Evolutionary conservation across 2,888 invertebrate species (phyloP), one percentile per base, ranked within the genome.

Genomic region (Polymixis flavicincta): DNA sequence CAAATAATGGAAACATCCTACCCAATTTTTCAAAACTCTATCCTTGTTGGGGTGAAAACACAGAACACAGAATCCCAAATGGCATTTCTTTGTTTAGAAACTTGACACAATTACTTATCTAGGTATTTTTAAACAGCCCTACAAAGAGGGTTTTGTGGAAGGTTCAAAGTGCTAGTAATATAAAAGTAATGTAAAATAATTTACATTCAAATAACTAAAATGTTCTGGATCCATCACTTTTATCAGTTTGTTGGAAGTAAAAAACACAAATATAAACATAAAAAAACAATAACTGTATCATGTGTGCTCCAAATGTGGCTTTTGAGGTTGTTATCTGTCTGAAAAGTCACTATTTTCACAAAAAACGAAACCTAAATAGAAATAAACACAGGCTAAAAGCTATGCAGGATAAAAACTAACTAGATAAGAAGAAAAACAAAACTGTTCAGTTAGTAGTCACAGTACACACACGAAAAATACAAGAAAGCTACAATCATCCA

Each of bases 211-310:
- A 52, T 22, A 17, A 69, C 37, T 57, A 59, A 32, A 25, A 78
- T 60, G 1, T 25, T 37, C 32, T 37, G 22, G n/a, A 55, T n/a
- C 5, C 42, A 50, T 37, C 6, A 57, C 25, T 52, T 72, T 32
- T 54, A 74, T 48, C 25, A 48, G 37, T 67, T 74, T 63, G 37
- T 59, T 28, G 45, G 22, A 1, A 74, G 42, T 32, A 50, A 50
- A 37, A 60, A 78, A 70, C 22, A 76, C 14, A 42, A 54, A 76
- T 60, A 78, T 45, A 54, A 74, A 74, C 25, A 28, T 48, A 57
- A 48, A 63, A 68, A 14, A 45, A 76, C 37, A 63, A 76, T 50
- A 59, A 17, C 5, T 69, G 61, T 70, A 82, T 81, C 68, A 55
- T 52, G 50, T 57, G 61, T 75, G 60, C 57, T 59, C 57, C n/a